Base-by-base conservation (phyloP, 2,113 vertebrate species). In the Colaptes auratus region DNA sequence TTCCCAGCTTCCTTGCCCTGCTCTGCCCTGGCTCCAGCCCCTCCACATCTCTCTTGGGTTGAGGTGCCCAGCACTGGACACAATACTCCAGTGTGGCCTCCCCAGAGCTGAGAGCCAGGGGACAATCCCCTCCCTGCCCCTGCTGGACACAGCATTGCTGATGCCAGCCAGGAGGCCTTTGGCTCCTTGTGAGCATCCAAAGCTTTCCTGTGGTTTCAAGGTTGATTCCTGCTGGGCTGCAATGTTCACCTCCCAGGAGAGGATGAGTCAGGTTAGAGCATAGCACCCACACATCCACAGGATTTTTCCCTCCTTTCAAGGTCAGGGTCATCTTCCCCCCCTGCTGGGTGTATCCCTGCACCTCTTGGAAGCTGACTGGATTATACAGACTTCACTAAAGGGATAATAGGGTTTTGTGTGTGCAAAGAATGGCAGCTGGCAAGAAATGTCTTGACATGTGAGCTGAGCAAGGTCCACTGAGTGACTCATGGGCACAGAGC, bases 341-440 rank as follows among this genome's bases (percentile, higher is more conserved):
- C 75, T 71, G 4, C 53, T 64, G 82, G 33, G n/a, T 73, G 59
- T 86, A 91, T 83, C 91, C 85, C 74, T 46, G 69, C 79, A 91
- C 86, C 75, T 95, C 76, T 53, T 21, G 91, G 72, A 86, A 80
- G 72, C 79, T 91, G 91, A 91, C 75, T 64, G 91, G 85, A 91
- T 95, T 97, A 93, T 78, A 88, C 39, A 83, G 88, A 65, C 91
- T 89, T 65, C 86, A 65, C 79, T 90, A 66, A 74, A 93, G 30
- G 82, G 82, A 83, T 94, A 92, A 95, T 30, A 77, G 89, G 93
- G 86, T 92, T 88, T 91, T 69, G 77, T 42, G 30, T 64, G 69
- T 74, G 44, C 58, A 90, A 91, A 95, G 93, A 91, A 86, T 86
- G 87, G 79, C 93, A 93, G 79, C 90, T 94, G 88, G 77, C 95